A percentile compares a stretch with the other conserved stretches of the same genome.
These are phyloP conservation scores for Sebastes alutus DNA, from an alignment of 2,797 vertebrate genomes.

Conservation along the genomic window DNA sequence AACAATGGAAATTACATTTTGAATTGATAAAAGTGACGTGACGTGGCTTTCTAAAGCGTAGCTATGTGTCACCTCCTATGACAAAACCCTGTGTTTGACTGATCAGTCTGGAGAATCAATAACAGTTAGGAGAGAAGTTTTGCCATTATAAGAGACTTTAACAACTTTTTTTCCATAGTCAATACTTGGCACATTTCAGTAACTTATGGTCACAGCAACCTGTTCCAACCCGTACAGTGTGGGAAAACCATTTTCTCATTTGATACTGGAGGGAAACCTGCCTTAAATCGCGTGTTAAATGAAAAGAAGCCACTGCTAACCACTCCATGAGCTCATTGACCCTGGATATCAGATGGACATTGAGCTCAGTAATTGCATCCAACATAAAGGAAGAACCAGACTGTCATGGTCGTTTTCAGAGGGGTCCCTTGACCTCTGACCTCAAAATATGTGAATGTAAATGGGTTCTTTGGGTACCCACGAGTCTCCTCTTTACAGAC, in stretches of 20 bases:
- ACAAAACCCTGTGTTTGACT: no score
- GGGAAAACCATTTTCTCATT: not conserved
- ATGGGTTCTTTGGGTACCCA: no score
- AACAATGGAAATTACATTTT: not conserved
- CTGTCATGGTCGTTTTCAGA: fast-evolving
- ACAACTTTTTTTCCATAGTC: not conserved
- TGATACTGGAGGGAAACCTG: not conserved
- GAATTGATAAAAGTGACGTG: not conserved
- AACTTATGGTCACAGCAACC: not conserved
- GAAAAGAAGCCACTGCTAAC: not conserved
- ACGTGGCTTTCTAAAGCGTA: not conserved
- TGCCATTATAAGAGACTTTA: not conserved
- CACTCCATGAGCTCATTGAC: not conserved
- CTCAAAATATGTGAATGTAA: no score
- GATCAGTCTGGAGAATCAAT: not conserved
- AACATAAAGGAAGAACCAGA: not conserved
- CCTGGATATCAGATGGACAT: not conserved
- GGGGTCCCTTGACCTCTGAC: no score
- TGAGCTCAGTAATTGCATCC: not conserved
- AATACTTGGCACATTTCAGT: not conserved
- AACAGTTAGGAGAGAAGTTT: not conserved
- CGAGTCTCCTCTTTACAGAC: no score
- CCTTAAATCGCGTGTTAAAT: not conserved
- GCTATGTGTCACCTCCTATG: not conserved
- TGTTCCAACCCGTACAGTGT: not conserved